Evolutionary conservation across 2,888 invertebrate genomes (phyloP).

Genomic region (Rhagophthalmus giganteus): DNA sequence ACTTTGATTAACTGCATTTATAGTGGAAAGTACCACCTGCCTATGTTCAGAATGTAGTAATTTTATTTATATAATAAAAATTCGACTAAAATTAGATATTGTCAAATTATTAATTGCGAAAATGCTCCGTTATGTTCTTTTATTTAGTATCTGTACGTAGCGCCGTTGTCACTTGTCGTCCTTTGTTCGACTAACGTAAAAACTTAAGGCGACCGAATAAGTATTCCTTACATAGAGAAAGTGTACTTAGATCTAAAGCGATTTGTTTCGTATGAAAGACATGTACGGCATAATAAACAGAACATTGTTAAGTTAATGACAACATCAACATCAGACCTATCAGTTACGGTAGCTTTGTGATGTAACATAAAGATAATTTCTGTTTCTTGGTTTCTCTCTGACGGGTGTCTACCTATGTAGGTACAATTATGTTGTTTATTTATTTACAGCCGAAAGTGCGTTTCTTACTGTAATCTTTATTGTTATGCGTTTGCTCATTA

Average conservation of each 20-base stretch:
- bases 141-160: too few relatives aligned
- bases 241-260: neutral
- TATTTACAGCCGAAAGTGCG: neutral
- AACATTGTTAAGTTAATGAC: neutral
- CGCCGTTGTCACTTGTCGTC: too few relatives aligned
- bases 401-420: too few relatives aligned
- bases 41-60: too few relatives aligned
- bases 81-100: too few relatives aligned
- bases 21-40: too few relatives aligned
- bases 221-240: neutral
- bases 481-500: neutral
- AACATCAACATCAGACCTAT: slow-evolving; percentile 2
- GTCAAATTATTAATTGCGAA: too few relatives aligned
- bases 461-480: neutral
- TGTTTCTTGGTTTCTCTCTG: neutral
- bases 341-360: slow-evolving; percentile 11
- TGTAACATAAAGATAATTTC: slow-evolving; percentile 4
- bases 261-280: neutral
- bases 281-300: neutral
- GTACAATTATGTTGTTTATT: neutral
- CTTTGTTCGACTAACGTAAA: neutral
- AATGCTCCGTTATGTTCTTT: too few relatives aligned
- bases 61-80: too few relatives aligned
- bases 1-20: too few relatives aligned
- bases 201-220: neutral